Conservation (phyloP, 2,888 invertebrate species). For the Lasioglossum calceatum region DNA sequence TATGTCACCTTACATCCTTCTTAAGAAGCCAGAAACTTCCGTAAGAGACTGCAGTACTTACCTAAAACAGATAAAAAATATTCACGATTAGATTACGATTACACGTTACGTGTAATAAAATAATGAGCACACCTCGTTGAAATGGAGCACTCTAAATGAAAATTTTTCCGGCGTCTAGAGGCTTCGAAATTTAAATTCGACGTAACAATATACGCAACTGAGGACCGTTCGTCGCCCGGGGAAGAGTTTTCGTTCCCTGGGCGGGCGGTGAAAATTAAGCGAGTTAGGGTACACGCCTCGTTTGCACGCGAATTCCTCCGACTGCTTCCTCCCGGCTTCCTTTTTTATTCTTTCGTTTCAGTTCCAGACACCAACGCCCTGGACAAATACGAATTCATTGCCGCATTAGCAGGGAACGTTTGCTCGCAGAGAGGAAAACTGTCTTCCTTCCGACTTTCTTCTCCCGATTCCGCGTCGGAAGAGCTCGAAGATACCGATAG, state of each 20-base stretch:
- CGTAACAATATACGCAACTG: conserved; percentile 28
- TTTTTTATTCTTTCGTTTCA: conserved; percentile 58
- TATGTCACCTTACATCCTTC: not conserved
- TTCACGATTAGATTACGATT: not conserved
- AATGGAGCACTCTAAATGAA: not conserved
- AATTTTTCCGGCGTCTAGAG: not conserved
- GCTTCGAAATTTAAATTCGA: conserved; percentile 46
- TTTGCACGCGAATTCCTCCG: conserved; percentile 63
- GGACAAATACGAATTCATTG: conserved; percentile 78
- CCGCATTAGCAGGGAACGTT: conserved; percentile 71
- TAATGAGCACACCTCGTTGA: not conserved
- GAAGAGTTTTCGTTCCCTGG: conserved; percentile 46
- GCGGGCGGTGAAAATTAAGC: conserved; percentile 62
- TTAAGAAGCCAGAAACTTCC: not conserved
- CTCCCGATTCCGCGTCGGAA: conserved; percentile 8
- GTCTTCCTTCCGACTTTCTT: conserved; percentile 30
- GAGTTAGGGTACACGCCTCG: conserved; percentile 59
- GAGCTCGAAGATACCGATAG: conserved; percentile 50
- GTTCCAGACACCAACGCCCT: conserved; percentile 62
- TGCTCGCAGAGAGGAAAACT: conserved; percentile 45
- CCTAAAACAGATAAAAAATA: conserved; percentile 60
- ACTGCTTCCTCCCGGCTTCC: not conserved
- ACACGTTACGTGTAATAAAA: not conserved
- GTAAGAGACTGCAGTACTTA: conserved; percentile 55
- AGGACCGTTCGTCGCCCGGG: conserved; percentile 47